These are phyloP conservation scores for Columba guinea DNA, from an alignment of 2,797 vertebrate species.

Conservation along the genomic window DNA sequence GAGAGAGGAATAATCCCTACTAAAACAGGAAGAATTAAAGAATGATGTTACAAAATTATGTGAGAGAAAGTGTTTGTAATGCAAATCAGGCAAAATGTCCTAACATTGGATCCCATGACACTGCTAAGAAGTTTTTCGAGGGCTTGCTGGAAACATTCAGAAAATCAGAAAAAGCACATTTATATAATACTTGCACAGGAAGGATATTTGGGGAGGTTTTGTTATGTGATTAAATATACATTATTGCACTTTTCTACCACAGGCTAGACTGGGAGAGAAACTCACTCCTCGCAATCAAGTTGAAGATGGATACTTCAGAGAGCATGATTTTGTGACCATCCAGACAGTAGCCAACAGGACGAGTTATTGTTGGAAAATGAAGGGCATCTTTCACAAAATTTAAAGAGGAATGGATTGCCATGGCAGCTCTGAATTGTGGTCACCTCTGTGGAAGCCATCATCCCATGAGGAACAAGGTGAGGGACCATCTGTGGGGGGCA, in stretches of 20 bases:
- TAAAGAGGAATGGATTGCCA: neutral
- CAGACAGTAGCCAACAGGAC: neutral
- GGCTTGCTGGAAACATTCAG: neutral
- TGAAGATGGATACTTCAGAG: neutral
- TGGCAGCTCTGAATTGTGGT: slow-evolving; percentile 54
- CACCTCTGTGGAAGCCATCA: slow-evolving; percentile 37
- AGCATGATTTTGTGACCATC: neutral
- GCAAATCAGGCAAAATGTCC: neutral
- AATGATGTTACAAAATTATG: neutral
- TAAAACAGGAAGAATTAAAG: neutral
- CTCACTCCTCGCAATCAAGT: neutral
- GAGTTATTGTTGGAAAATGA: neutral
- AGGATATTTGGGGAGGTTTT: neutral
- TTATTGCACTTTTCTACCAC: neutral
- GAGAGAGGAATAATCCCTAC: neutral
- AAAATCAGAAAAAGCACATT: neutral
- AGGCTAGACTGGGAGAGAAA: neutral
- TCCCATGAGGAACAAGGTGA: neutral
- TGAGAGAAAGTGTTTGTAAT: neutral
- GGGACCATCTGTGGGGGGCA: neutral
- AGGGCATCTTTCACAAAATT: neutral
- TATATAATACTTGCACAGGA: neutral
- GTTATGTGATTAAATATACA: neutral
- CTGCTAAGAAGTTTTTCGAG: neutral
- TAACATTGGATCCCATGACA: neutral